Percentiles rank a stretch among this genome's conserved stretches.
These are phyloP conservation scores for Cyclina sinensis DNA, from an alignment of 1,140 invertebrate genomes.

Conservation along the genomic window DNA sequence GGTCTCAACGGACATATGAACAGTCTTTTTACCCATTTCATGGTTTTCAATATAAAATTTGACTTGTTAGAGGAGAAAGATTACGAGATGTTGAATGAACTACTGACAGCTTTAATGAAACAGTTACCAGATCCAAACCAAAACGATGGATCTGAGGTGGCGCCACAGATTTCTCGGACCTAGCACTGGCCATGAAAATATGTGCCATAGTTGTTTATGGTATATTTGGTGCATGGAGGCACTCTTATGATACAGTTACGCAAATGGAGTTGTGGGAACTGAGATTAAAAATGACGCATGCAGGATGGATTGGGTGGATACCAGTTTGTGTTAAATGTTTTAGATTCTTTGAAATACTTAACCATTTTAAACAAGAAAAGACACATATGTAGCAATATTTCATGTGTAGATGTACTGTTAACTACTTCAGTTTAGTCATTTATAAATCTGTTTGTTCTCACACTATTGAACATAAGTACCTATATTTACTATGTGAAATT, in stretches of 20 bases:
- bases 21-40: conserved; percentile 98
- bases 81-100: conserved; percentile 94
- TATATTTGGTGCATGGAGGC: neutral
- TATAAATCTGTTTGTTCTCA: too few relatives aligned
- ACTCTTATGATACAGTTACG: conserved; percentile 4
- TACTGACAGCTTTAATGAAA: conserved; percentile 81
- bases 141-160: conserved; percentile 77
- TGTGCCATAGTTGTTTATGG: conserved; percentile 49
- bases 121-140: conserved; percentile 81
- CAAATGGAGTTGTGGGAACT: neutral
- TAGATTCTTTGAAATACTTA: neutral
- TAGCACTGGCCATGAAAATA: conserved; percentile 42
- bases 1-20: conserved; percentile 96
- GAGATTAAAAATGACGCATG: too few relatives aligned
- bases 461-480: too few relatives aligned
- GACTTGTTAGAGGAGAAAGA: conserved; percentile 96
- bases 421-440: too few relatives aligned
- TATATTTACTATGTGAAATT: too few relatives aligned
- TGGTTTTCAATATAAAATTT: conserved; percentile 94
- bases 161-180: conserved; percentile 67
- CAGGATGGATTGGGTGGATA: neutral
- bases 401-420: too few relatives aligned
- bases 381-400: too few relatives aligned
- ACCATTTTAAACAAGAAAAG: neutral
- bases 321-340: neutral